Conservation (phyloP, 2,888 invertebrate species). For the Caenorhabditis zanzibari region DNA sequence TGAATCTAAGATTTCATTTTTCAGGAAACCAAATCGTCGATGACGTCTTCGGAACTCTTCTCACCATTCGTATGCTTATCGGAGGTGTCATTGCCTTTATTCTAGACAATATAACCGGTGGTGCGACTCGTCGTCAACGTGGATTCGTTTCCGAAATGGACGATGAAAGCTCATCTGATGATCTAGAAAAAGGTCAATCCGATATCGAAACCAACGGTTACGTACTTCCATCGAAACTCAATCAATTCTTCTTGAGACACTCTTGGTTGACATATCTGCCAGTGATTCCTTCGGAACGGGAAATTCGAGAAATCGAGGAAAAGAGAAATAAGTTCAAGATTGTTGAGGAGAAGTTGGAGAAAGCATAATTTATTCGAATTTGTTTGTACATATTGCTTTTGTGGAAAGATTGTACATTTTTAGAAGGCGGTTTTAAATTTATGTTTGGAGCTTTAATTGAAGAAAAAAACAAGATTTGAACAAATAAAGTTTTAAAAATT, state of each 20-base stretch:
- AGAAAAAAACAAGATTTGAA: no score
- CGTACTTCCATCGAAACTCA: slow-evolving; percentile 51
- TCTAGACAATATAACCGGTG: slow-evolving; percentile 81
- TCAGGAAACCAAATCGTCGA: slow-evolving; percentile 68
- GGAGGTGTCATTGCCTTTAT: slow-evolving; percentile 84
- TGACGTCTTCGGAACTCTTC: slow-evolving; percentile 76
- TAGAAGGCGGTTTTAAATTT: neutral
- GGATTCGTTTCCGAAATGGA: slow-evolving; percentile 53
- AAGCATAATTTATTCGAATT: slow-evolving; percentile 37
- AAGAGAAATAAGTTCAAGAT: slow-evolving; percentile 46
- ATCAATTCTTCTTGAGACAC: slow-evolving; percentile 47
- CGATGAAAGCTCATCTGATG: neutral
- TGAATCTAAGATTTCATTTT: neutral
- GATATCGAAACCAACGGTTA: slow-evolving; percentile 49
- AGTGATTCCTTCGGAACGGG: slow-evolving; percentile 48
- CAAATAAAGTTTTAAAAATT: no score
- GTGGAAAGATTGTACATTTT: neutral
- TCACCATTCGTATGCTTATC: slow-evolving; percentile 83
- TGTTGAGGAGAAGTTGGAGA: slow-evolving; percentile 32
- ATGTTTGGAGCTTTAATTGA: no score
- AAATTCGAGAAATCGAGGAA: slow-evolving; percentile 49
- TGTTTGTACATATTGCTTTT: slow-evolving; percentile 7
- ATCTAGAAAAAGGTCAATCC: slow-evolving; percentile 3
- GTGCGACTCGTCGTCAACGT: slow-evolving; percentile 53
- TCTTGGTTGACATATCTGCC: slow-evolving; percentile 56